Base-by-base conservation (phyloP, 2,113 vertebrate species). In the Origma solitaria region DNA sequence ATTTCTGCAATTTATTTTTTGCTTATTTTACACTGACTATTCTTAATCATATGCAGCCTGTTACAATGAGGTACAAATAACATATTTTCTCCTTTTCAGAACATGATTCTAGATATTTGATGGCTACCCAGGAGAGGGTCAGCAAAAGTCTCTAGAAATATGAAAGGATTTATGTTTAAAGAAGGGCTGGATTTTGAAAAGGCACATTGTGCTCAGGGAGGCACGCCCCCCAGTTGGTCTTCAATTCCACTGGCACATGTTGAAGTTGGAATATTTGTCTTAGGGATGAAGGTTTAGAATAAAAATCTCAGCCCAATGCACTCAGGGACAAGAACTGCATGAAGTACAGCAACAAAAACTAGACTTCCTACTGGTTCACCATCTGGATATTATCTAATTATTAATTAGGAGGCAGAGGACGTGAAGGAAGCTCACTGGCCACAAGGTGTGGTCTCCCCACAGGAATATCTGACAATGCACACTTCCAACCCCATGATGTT, bases 301-400 rank as follows among this genome's bases (percentile, higher is more conserved):
- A 66, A 45, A 70, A 77, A 80, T 49, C 92, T 81, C 4, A 4
- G 25, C 28, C 27, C 47, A 88, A 3, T 54, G 21, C 50, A 69
- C 81, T 38, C 40, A 85, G 75, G 50, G 70, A 62, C 58, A 87
- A 90, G 75, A 80, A 70, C 45, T 58, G 58, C 11, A 60, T 22
- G 47, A 93, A 78, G 60, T 38, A 38, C 20, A 51, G 38, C 16
- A 86, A 58, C 10, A 62, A 56, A 88, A 91, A 90, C 86, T 5
- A 83, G 85, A 56, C 44, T 77, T 91, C 70, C 66, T 89, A n/a
- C 28, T 16, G 45, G 53, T 73, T 87, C 54, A 89, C 93, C 93
- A 82, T 87, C 86, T 92, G 84, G 65, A 71, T 83, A 88, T 90
- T 81, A 94, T 13, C 92, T 80, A 83, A 69, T 83, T 90, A 88